Base-by-base conservation (phyloP, 2,888 invertebrate genomes). In the Cephus pygmeus region DNA sequence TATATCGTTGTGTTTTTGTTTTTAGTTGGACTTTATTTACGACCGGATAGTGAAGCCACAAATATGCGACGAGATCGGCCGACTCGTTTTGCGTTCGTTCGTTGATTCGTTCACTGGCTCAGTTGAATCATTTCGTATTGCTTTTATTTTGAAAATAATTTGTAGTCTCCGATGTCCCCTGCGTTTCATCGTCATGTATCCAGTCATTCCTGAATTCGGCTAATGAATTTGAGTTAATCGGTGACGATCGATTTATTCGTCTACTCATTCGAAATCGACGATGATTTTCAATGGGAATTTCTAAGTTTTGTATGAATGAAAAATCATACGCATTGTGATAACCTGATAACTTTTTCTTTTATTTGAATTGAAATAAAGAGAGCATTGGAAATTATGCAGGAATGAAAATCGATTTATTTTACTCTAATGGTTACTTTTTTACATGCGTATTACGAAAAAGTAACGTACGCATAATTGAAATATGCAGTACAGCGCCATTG, bases 11-110 rank as follows among this genome's bases (percentile, higher is more conserved):
- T 88, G 86, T 89, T 89, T 88, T 90, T 89, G 87, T 91, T 90
- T 90, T 88, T 85, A 85, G 84, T 84, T 82, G 81, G 85, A 88
- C 88, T 91, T 90, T 91, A 90, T 91, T 91, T 91, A 90, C 89
- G 89, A 90, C 88, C 88, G 90, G 89, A 90, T 88, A 87, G 87
- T 85, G 82, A 86, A 86, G 88, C 90, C 90, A 87, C 90, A 91
- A 91, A 90, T 90, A 90, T 89, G 90, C 88, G 84, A 87, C 85
- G 87, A 86, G 85, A 87, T 88, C 87, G 87, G 82, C 83, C 81
- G 84, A 87, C 83, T 85, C 84, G 84, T 86, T 84, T 69, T 77
- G 76, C 81, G 75, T 80, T 78, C 74, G 77, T 73, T 76, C 82
- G 80, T 80, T 81, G 80, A 79, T 83, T 84, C 79, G 77, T 76